Base-by-base conservation (phyloP, 1,140 invertebrate species). In the Brachionus rubens region DNA sequence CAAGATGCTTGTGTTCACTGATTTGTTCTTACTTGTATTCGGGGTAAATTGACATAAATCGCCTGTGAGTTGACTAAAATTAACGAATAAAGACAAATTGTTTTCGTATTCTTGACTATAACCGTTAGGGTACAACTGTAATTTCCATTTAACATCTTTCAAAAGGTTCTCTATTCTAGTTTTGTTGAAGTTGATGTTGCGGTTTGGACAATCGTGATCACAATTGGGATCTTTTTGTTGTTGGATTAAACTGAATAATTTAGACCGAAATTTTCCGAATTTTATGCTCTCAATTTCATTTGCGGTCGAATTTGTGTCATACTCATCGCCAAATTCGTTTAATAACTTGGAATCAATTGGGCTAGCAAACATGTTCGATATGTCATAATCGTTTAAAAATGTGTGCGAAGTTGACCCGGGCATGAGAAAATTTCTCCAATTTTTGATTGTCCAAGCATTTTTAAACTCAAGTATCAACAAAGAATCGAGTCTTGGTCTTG, bases 51-150 rank as follows among this genome's bases (percentile, higher is more conserved):
- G 59, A 14, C 16, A 3, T 21, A 65, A n/a, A 1, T 65, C 36
- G 10, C 59, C 59, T 26, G 14, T 46, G 3, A 65, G 14, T n/a
- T 65, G 68, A 54, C 50, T 54, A 72, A 72, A 72, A 54, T 54
- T 72, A 19, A 72, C 46, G 50, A 72, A 72, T 14, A 72, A 54
- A 33, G 68, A 72, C n/a, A 72, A 41, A 16, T 72, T 48, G 10
- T 52, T 48, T 21, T 41, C 50, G 26, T 50, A 72, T 14, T 54
- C 46, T 21, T 72, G 68, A 33, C 50, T 54, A n/a, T 72, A 72
- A 40, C 68, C 68, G 12, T 72, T 72, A 14, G 68, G 68, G 41
- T 72, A 72, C 5, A 72, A 19, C 28, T 72, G 68, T 48, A 72
- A 10, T 33, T 54, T 48, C 68, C 68, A 72, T 21, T 50, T 72